Evolutionary conservation across 2,797 vertebrate genomes (phyloP).

Genomic region (Cynopterus sphinx): DNA sequence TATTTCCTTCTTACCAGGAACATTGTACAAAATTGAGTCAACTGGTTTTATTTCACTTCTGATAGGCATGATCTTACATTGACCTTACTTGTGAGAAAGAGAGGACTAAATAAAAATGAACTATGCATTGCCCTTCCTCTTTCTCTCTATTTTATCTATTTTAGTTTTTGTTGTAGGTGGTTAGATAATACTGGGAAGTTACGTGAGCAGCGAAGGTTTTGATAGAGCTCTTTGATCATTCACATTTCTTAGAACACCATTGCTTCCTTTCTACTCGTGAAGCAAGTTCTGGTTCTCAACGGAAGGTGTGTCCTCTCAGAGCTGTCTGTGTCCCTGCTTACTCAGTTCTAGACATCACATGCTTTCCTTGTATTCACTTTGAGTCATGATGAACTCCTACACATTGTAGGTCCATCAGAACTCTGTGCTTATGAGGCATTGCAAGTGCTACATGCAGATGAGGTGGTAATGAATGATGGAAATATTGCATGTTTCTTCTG

Average conservation of each 20-base stretch:
- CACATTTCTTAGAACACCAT: background rate
- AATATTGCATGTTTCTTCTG: background rate
- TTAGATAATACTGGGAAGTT: background rate
- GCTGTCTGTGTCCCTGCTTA: background rate
- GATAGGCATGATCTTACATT: background rate
- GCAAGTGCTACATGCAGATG: background rate
- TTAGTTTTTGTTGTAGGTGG: background rate
- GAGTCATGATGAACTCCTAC: background rate
- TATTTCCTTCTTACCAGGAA: slow-evolving; percentile 16
- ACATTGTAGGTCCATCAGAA: background rate
- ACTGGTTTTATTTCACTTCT: background rate
- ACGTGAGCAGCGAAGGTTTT: background rate
- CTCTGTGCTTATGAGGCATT: background rate
- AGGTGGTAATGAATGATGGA: background rate
- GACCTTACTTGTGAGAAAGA: background rate
- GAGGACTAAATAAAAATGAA: background rate
- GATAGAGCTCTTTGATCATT: background rate
- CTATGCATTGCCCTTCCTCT: background rate
- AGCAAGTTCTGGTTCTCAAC: background rate
- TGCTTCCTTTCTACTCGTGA: background rate
- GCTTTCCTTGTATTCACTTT: background rate
- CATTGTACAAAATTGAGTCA: background rate
- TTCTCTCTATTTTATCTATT: background rate
- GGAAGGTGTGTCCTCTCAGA: background rate
- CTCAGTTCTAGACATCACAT: background rate